These are phyloP conservation scores for Panulirus ornatus DNA, from an alignment of 1,140 invertebrate genomes.

Conservation along the genomic window DNA sequence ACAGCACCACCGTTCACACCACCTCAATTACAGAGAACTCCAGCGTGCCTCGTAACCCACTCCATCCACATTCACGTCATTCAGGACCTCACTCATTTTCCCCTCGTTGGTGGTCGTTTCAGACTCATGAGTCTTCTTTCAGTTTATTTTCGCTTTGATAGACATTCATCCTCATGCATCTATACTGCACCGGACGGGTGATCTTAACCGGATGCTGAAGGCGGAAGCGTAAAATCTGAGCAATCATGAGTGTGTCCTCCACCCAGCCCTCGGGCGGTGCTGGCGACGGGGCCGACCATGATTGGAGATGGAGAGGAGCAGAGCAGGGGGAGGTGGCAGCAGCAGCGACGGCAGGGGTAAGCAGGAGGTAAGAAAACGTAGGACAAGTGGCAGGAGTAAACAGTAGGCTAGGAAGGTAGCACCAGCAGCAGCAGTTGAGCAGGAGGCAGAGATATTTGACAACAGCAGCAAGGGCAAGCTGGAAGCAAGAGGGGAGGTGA, in stretches of 20 bases:
- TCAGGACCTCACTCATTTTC: background rate
- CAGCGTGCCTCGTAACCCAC: background rate
- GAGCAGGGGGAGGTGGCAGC: background rate
- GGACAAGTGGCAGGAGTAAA: background rate
- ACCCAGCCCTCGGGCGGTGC: constrained; percentile 31
- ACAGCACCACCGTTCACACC: background rate
- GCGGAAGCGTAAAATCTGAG: constrained; percentile 68
- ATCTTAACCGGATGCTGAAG: constrained; percentile 66
- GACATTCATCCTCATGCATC: constrained; percentile 54
- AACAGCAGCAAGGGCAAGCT: background rate
- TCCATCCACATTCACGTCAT: background rate
- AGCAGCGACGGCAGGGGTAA: background rate
- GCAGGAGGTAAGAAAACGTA: background rate
- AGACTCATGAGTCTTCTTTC: background rate
- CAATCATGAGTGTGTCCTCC: constrained; percentile 60
- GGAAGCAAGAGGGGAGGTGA: background rate
- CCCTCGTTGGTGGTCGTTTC: background rate
- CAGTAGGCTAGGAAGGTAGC: too few species aligned
- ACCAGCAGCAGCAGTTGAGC: too few species aligned
- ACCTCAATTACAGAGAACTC: background rate
- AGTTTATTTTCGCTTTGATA: background rate
- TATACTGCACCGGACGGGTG: constrained; percentile 30
- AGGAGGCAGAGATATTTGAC: too few species aligned
- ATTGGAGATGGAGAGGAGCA: background rate
- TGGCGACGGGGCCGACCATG: background rate